Evolutionary conservation across 2,888 invertebrate species (phyloP).

Genomic region (Heliconius erato): DNA sequence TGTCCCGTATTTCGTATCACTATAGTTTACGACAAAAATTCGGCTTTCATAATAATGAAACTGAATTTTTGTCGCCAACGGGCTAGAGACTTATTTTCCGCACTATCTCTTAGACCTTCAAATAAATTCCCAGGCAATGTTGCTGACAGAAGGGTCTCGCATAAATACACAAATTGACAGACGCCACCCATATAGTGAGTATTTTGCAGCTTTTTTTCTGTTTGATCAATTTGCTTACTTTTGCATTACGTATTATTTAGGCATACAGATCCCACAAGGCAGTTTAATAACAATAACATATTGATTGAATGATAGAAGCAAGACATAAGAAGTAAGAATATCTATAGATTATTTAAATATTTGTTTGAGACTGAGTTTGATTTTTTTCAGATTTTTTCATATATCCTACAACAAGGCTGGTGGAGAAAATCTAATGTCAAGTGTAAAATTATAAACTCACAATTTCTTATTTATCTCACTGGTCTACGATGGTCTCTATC

Average conservation of each 20-base stretch:
- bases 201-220: constrained; percentile 23
- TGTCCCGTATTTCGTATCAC: neutral
- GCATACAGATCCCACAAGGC: neutral
- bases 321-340: neutral
- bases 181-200: constrained; percentile 18
- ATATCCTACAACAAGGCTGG: too few relatives aligned
- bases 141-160: constrained; percentile 33
- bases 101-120: constrained; percentile 26
- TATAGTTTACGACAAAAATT: neutral
- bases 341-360: neutral
- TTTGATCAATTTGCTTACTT: constrained; percentile 12
- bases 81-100: constrained; percentile 28
- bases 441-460: too few relatives aligned
- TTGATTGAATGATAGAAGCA: neutral
- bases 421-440: too few relatives aligned
- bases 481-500: too few relatives aligned
- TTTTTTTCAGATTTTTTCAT: too few relatives aligned
- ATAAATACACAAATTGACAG: constrained; percentile 42
- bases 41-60: constrained; percentile 2
- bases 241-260: neutral
- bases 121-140: constrained; percentile 35
- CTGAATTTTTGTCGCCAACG: too few relatives aligned
- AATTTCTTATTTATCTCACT: too few relatives aligned
- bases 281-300: neutral
- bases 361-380: too few relatives aligned